A percentile compares a stretch with the other conserved stretches of the same genome.
These are phyloP conservation scores for Hemithea aestivaria DNA, from an alignment of 2,888 invertebrate species.

Conservation along the genomic window DNA sequence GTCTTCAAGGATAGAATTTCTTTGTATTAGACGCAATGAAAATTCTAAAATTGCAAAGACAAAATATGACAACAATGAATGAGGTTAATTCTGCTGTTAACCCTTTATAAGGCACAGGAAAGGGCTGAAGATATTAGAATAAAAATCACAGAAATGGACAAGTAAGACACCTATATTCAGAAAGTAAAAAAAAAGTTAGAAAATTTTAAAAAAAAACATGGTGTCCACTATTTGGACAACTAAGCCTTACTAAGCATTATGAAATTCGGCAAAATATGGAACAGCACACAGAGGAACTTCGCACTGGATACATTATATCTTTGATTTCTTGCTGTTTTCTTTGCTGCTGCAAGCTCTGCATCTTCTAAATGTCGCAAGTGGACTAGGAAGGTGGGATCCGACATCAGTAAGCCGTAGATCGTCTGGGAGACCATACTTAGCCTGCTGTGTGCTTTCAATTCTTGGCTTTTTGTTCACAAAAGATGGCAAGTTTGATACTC, in stretches of 20 bases:
- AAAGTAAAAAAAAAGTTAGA: not conserved
- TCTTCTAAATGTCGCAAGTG: slow-evolving; percentile 19
- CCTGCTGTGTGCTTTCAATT: slow-evolving; percentile 21
- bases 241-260: slow-evolving; percentile 7
- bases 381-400: slow-evolving; percentile 21
- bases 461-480: slow-evolving; percentile 23
- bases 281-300: slow-evolving; percentile 19
- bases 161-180: slow-evolving; percentile 6
- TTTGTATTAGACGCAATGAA: no score
- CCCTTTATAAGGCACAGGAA: slow-evolving; percentile 16
- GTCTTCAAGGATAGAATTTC: no score
- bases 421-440: slow-evolving; percentile 24
- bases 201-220: slow-evolving; percentile 5
- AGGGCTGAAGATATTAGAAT: slow-evolving; percentile 3
- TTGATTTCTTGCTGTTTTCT: slow-evolving; percentile 20
- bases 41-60: no score
- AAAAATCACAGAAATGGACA: slow-evolving; percentile 9
- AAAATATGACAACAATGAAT: no score
- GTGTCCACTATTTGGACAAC: slow-evolving; percentile 7
- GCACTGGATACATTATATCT: slow-evolving; percentile 20
- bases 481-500: slow-evolving; percentile 20
- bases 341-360: slow-evolving; percentile 24
- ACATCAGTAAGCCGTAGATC: slow-evolving; percentile 20
- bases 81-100: no score
- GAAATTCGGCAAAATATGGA: slow-evolving; percentile 17